phyloP scores from a whole-genome alignment of 2,888 invertebrate genomes.

The Oscheius sp. region DNA sequence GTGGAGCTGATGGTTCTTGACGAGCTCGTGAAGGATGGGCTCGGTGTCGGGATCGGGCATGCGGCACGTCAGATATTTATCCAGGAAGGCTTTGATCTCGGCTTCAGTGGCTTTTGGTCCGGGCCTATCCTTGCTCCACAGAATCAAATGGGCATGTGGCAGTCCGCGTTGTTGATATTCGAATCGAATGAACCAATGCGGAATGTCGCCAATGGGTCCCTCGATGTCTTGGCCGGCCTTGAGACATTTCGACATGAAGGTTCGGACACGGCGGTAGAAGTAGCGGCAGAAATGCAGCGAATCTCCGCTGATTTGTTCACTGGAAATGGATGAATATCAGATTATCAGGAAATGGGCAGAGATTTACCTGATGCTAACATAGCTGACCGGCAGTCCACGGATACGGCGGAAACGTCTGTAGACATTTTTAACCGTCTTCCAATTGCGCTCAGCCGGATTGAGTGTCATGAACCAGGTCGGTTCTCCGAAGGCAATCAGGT shows the following conservation, averaged over 20 bases:
- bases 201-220: conserved; percentile 1
- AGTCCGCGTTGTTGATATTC: conserved; percentile 7
- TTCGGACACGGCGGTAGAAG: background rate
- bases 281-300: background rate
- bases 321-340: background rate
- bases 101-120: background rate
- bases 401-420: background rate
- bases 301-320: background rate
- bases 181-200: background rate
- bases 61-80: background rate
- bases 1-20: background rate
- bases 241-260: background rate
- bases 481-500: background rate
- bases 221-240: too few species aligned
- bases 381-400: background rate
- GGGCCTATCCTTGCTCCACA: background rate
- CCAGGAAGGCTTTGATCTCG: background rate
- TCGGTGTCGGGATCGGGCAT: background rate
- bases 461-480: conserved; percentile 14
- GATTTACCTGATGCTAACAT: background rate
- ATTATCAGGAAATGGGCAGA: background rate
- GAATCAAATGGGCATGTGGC: background rate
- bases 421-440: background rate
- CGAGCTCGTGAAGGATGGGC: background rate
- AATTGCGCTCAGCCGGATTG: background rate